These are phyloP conservation scores for Loris lydekkerianus DNA, from an alignment of 2,797 vertebrate species.

Conservation along the genomic window DNA sequence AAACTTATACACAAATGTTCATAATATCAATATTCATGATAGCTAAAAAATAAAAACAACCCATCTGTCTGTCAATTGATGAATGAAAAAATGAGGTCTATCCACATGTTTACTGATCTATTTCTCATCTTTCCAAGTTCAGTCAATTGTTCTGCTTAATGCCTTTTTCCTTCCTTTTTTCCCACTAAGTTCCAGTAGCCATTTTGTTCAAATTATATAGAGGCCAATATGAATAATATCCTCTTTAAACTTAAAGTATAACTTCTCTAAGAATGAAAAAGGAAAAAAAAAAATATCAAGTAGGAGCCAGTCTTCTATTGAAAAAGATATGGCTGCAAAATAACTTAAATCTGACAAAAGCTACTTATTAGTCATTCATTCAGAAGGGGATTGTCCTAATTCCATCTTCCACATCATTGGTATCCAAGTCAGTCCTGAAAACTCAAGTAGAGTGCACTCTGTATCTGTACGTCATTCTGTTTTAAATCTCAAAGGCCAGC, in stretches of 20 bases:
- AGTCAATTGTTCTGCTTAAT: not conserved
- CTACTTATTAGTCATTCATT: not conserved
- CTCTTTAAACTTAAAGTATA: not conserved
- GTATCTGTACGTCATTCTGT: not conserved
- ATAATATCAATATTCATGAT: not conserved
- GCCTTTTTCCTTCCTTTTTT: not conserved
- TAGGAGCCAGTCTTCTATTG: not conserved
- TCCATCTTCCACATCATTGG: not conserved
- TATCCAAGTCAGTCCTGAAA: not conserved
- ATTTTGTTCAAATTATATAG: not conserved
- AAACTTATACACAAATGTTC: not conserved
- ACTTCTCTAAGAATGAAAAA: conserved; percentile 29
- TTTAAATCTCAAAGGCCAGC: not conserved
- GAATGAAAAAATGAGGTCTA: not conserved
- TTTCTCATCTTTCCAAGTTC: not conserved
- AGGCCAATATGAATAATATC: not conserved
- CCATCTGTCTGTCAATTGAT: not conserved
- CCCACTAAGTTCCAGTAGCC: not conserved
- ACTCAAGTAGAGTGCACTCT: not conserved
- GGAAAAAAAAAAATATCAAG: not conserved
- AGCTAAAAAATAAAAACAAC: not conserved
- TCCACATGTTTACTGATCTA: not conserved
- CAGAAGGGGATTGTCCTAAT: not conserved
- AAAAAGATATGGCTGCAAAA: not conserved
- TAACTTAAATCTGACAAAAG: not conserved